Base-by-base conservation (phyloP, 92 coral and sea anemone genomes). In the Pocillopora grandis region DNA sequence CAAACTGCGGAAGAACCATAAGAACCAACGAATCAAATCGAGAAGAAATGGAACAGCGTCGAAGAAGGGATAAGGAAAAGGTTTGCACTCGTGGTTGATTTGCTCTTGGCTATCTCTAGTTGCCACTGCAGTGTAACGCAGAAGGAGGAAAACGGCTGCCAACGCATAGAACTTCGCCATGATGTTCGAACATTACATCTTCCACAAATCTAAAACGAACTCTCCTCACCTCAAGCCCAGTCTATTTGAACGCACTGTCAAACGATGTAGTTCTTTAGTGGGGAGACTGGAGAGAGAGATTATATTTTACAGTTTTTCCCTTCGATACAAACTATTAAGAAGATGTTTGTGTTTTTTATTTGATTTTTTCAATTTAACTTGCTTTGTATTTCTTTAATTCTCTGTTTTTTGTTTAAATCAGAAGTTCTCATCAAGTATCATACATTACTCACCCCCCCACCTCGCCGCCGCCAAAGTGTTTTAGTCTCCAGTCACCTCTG, bases 1-100 rank as follows among this genome's bases (percentile, higher is more conserved):
- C 19, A 88, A 56, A n/a, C 83, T 57, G 6, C 84, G 86, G 37
- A 92, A 31, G 52, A 94, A 71, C 92, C 92, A 91, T 19, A 87
- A 75, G 49, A 89, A 62, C 77, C 87, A 86, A 10, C 84, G 82
- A 67, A 84, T 19, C 14, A 80, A 18, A 62, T 96, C 98, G 56
- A 87, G 62, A 57, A 92, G 56, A 72, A 88, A 87, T 76, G 86
- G 88, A 60, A 81, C 75, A 23, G 84, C 75, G 66, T 89, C 89
- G 42, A 79, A 80, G 70, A 85, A 75, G 75, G 92, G 27, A 66
- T 79, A 70, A 7, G 92, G 92, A 64, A 89, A 89, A 20, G 84
- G 84, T 62, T 80, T 89, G 83, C 92, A 89, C n/a, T 89, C 89
- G 52, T 68, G 89, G 31, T 23, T 77, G 63, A 73, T 83, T 23